Evolutionary conservation across 2,888 invertebrate species (phyloP), one percentile per base, ranked within the genome.

Genomic region (Agrypnus murinus): DNA sequence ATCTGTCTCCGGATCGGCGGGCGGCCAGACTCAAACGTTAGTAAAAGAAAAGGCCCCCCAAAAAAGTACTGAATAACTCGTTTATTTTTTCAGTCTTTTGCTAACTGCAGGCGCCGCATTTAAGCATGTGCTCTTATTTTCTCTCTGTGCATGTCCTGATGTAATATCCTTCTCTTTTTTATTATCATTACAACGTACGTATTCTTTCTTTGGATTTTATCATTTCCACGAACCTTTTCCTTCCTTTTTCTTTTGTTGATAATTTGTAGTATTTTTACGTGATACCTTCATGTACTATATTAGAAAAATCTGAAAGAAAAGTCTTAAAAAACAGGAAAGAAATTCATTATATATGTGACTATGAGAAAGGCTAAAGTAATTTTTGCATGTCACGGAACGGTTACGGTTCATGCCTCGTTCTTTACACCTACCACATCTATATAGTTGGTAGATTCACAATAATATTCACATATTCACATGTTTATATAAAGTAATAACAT

Each of bases 21-120:
- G 65, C 69, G 72, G 69, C 74, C 71, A 74, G 74, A 74, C 74
- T 71, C 74, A 74, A 74, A 74, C 70, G 55, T 50, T 25, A 46
- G 17, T 38, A 40, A 67, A 66, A 45, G 40, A 60, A 64, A 53
- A 53, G 45, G 40, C 67, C 64, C 68, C n/a, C 71, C 62, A 57
- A 71, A 71, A 69, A 70, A 71, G 60, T 59, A 64, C 70, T 46
- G 60, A 64, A 36, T 9, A 50, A 65, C 57, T 57, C 70, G 65
- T 60, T 65, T 65, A 50, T 65, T 69, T 70, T 69, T 65, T 70
- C 50, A n/a, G 65, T 59, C 69, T 64, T 25, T 63, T 64, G 58
- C 64, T 64, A 69, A 69, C 63, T 69, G 34, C 58, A 69, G 69
- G 69, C 69, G 69, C 69, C 69, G 64, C 69, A 64, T 63, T 67